A percentile compares a stretch with the other conserved stretches of the same genome.
Evolutionary conservation across 2,113 vertebrate genomes (phyloP).

Genomic region (Pitta sordida): DNA sequence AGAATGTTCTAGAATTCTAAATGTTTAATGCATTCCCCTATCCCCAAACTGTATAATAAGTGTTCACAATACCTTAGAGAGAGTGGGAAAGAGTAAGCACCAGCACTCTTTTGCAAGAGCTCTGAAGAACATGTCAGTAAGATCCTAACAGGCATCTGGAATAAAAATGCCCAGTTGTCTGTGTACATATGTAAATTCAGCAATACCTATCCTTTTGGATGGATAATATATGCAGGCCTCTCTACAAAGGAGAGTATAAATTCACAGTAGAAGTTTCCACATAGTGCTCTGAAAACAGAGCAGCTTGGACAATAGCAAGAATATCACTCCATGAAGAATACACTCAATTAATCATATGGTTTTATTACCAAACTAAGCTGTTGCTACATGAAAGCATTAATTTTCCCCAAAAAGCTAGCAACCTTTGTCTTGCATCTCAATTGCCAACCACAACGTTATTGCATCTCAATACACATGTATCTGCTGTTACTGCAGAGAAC

Average conservation of each 20-base stretch:
- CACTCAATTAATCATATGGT: background rate
- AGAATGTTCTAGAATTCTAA: slow-evolving; percentile 25
- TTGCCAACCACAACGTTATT: background rate
- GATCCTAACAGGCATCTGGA: slow-evolving; percentile 1
- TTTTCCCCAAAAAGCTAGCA: slow-evolving; percentile 9
- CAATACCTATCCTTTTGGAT: background rate
- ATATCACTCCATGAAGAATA: background rate
- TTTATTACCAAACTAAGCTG: slow-evolving; percentile 7
- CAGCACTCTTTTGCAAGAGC: background rate
- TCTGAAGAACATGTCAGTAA: slow-evolving; percentile 43
- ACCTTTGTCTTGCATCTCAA: background rate
- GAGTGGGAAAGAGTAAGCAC: slow-evolving; percentile 17
- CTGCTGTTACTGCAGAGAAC: background rate
- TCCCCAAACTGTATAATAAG: slow-evolving; percentile 38
- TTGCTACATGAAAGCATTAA: slow-evolving; percentile 16
- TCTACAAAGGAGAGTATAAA: slow-evolving; percentile 11
- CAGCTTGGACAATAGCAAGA: background rate
- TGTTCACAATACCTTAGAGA: slow-evolving; percentile 26
- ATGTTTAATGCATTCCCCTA: slow-evolving; percentile 44
- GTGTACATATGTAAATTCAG: slow-evolving; percentile 17
- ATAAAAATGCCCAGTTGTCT: background rate
- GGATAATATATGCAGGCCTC: slow-evolving; percentile 39
- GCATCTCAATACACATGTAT: background rate
- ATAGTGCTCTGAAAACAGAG: background rate
- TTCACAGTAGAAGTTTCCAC: background rate